Percentiles rank a stretch among this genome's conserved stretches.
Conservation (phyloP, 1,140 invertebrate species). For the Drosophila paulistorum region DNA sequence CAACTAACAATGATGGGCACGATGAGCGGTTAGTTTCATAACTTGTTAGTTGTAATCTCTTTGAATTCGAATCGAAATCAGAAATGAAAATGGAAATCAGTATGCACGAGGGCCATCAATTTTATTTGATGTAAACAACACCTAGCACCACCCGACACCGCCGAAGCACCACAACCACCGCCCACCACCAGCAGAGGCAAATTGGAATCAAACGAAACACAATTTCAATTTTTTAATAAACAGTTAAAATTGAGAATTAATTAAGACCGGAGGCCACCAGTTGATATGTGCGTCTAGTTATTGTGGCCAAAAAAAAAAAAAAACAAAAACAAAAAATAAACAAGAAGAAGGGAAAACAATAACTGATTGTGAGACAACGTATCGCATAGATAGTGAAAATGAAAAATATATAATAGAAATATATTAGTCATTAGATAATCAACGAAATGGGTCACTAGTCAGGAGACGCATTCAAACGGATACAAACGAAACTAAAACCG, state of each 20-base stretch:
- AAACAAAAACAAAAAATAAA: slow-evolving; percentile 1
- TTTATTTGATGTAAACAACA: slow-evolving; percentile 68
- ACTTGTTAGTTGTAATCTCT: slow-evolving; percentile 30
- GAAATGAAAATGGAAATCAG: slow-evolving; percentile 52
- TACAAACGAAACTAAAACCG: slow-evolving; percentile 19
- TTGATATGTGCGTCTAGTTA: slow-evolving; percentile 3
- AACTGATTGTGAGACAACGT: slow-evolving; percentile 64
- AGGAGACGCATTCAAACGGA: slow-evolving; percentile 18
- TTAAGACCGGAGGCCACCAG: slow-evolving; percentile 45
- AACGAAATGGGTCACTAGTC: slow-evolving; percentile 65
- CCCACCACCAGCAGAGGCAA: neutral
- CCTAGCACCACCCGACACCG: slow-evolving; percentile 19
- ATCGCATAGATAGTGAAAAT: slow-evolving; percentile 72
- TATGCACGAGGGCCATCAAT: slow-evolving; percentile 57
- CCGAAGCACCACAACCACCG: slow-evolving; percentile 17
- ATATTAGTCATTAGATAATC: slow-evolving; percentile 70
- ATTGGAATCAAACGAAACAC: slow-evolving; percentile 2
- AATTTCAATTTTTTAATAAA: slow-evolving; percentile 69
- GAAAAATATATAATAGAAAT: slow-evolving; percentile 38
- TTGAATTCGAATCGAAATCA: neutral
- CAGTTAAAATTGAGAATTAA: slow-evolving; percentile 79
- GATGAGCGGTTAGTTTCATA: slow-evolving; percentile 51
- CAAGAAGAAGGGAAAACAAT: neutral
- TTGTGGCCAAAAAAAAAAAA: slow-evolving; percentile 2
- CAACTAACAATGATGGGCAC: slow-evolving; percentile 2